Conservation (phyloP, 1,140 invertebrate species). For the Drosophila biarmipes region DNA sequence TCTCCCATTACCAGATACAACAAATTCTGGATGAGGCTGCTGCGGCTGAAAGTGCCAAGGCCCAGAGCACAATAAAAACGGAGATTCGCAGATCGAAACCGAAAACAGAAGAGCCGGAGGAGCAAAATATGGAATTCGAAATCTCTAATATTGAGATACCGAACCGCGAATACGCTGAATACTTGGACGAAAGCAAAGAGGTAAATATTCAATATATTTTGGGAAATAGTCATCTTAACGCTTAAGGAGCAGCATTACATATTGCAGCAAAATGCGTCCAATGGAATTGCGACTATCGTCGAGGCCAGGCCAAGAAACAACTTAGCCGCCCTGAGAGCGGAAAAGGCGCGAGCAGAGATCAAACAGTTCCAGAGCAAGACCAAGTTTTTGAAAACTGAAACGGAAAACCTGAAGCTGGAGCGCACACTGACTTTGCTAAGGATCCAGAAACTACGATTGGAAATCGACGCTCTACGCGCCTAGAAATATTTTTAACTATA, state of each 20-base stretch:
- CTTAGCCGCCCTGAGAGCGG: conserved; percentile 31
- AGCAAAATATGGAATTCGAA: conserved; percentile 19
- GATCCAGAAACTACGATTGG: conserved; percentile 42
- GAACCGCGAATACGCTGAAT: conserved; percentile 4
- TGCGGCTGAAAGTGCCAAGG: not conserved
- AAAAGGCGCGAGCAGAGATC: conserved; percentile 40
- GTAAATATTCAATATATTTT: not conserved
- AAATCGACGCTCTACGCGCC: conserved; percentile 37
- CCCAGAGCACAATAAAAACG: not conserved
- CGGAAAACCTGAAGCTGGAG: conserved; percentile 43
- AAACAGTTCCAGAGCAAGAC: conserved; percentile 44
- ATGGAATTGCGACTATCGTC: not conserved
- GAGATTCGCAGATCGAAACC: not conserved
- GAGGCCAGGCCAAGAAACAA: conserved; percentile 17
- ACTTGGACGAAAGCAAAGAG: conserved; percentile 27
- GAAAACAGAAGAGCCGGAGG: not conserved
- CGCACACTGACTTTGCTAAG: conserved; percentile 26
- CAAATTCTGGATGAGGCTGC: conserved; percentile 19
- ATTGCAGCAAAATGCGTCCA: conserved; percentile 11
- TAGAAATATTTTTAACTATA: not conserved
- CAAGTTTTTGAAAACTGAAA: conserved; percentile 40
- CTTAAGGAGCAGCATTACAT: conserved; percentile 5
- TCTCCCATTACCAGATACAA: conserved; percentile 20
- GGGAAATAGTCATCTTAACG: not conserved
- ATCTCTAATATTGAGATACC: not conserved